These are phyloP conservation scores for Atta cephalotes DNA, from an alignment of 1,140 invertebrate genomes.

Conservation along the genomic window DNA sequence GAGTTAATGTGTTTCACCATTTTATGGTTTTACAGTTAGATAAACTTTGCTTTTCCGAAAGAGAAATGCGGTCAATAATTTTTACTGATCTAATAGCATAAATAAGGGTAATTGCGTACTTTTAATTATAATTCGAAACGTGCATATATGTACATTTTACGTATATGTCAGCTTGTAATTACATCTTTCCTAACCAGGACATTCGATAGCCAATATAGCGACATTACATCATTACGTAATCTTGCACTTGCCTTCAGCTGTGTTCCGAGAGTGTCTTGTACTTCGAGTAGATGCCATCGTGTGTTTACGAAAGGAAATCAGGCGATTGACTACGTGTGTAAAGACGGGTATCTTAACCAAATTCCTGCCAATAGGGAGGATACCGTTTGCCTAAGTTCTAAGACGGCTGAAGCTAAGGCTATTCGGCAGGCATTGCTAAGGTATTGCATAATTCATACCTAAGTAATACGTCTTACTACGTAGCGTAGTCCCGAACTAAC, in stretches of 20 bases:
- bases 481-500: slow-evolving; percentile 73
- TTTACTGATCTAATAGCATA: background rate
- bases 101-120: background rate
- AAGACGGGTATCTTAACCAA: slow-evolving; percentile 73
- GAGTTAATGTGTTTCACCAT: slow-evolving; percentile 27
- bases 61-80: slow-evolving; percentile 25
- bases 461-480: slow-evolving; percentile 83
- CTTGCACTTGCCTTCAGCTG: slow-evolving; percentile 29
- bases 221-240: slow-evolving; percentile 48
- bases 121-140: background rate
- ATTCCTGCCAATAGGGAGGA: slow-evolving; percentile 64
- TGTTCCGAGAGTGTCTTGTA: slow-evolving; percentile 50
- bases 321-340: slow-evolving; percentile 62
- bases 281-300: slow-evolving; percentile 2
- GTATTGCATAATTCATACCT: slow-evolving; percentile 82
- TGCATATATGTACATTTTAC: background rate
- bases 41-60: background rate
- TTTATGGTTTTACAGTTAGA: background rate
- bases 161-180: slow-evolving; percentile 11
- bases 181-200: background rate
- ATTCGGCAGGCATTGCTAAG: slow-evolving; percentile 74
- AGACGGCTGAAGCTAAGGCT: slow-evolving; percentile 69
- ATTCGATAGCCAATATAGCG: slow-evolving; percentile 36
- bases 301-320: slow-evolving; percentile 76
- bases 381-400: slow-evolving; percentile 74